phyloP scores from a whole-genome alignment of 2,113 vertebrate species.

The Balaenoptera acutorostrata region DNA sequence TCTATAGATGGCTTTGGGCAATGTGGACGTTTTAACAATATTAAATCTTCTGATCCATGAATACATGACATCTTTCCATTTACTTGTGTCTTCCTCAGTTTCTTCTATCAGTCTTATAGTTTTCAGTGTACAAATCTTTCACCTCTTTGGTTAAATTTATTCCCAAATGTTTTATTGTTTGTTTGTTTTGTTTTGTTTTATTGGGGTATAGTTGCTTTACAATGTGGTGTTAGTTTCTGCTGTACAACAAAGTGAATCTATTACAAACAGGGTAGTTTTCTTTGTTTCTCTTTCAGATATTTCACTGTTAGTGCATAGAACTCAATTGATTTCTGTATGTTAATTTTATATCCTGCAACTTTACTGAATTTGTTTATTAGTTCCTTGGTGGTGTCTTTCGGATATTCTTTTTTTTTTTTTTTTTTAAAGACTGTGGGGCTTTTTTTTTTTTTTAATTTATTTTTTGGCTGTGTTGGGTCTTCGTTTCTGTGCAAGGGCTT shows the following conservation, averaged over 20 bases:
- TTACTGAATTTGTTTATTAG: neutral
- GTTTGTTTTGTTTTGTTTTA: neutral
- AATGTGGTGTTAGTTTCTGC: no score
- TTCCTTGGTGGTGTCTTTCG: neutral
- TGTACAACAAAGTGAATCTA: neutral
- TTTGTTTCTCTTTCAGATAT: neutral
- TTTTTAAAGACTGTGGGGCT: no score
- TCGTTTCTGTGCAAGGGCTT: no score
- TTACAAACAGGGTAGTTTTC: neutral
- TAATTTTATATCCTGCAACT: neutral
- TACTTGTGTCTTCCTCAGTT: neutral
- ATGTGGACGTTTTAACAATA: neutral
- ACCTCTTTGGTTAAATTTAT: neutral
- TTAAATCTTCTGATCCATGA: neutral
- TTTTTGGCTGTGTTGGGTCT: no score
- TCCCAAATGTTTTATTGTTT: neutral
- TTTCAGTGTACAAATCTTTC: neutral
- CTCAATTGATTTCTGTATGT: neutral
- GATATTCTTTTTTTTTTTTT: no score
- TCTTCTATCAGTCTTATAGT: neutral
- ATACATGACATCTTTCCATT: neutral
- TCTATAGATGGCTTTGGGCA: neutral
- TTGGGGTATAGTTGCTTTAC: no score
- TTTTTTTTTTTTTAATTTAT: no score
- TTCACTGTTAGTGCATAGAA: neutral